These are phyloP conservation scores for Grammomys dolichurus DNA, from an alignment of 2,113 vertebrate genomes.

Conservation along the genomic window DNA sequence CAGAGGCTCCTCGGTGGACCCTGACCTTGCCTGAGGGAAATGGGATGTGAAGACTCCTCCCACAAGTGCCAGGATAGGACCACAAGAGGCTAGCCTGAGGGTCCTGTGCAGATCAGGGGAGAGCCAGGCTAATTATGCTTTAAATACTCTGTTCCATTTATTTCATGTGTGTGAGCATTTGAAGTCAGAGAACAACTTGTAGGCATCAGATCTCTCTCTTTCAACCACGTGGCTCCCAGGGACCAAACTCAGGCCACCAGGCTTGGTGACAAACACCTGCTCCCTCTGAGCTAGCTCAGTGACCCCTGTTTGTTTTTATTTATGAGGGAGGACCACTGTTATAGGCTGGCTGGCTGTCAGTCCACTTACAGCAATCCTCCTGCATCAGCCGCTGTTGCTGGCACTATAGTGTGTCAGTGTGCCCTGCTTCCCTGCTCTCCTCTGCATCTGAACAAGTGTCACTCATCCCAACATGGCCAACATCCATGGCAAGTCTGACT, in stretches of 20 bases:
- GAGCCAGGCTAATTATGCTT: not conserved
- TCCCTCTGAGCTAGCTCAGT: not conserved
- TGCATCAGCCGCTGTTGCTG: not conserved
- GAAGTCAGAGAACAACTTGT: not conserved
- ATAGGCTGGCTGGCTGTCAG: no score
- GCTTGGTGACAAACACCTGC: not conserved
- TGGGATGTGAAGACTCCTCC: not conserved
- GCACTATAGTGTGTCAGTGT: not conserved
- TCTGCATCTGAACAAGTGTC: not conserved
- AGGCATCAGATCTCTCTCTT: not conserved
- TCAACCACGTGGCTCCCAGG: not conserved
- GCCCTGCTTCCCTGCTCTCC: not conserved
- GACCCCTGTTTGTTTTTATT: not conserved
- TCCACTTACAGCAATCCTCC: not conserved
- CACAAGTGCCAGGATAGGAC: not conserved
- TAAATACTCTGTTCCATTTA: not conserved
- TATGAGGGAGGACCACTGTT: not conserved
- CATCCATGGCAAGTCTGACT: accelerated
- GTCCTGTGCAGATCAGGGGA: not conserved
- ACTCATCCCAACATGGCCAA: not conserved
- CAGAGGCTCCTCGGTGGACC: not conserved
- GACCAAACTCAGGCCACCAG: not conserved
- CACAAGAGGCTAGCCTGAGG: not conserved
- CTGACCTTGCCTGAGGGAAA: not conserved
- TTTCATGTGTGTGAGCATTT: not conserved